Conservation (phyloP, 2,797 vertebrate genomes). For the Synanceia verrucosa region DNA sequence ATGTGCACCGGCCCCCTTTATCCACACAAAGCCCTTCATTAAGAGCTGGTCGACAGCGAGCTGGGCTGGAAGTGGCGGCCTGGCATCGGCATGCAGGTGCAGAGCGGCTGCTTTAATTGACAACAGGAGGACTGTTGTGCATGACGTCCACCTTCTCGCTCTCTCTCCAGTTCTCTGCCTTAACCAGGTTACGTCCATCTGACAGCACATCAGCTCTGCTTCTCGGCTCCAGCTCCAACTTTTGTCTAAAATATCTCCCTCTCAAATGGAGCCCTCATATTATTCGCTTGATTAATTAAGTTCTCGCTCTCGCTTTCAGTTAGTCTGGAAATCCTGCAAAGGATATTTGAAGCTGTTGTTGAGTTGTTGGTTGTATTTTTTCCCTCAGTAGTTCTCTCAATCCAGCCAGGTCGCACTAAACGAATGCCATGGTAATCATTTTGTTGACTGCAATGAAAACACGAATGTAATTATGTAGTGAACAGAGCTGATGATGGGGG, state of each 20-base stretch:
- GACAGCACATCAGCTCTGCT: constrained; percentile 51
- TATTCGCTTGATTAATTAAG: constrained; percentile 17
- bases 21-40: constrained; percentile 78
- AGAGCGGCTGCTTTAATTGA: constrained; percentile 75
- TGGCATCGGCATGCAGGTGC: constrained; percentile 73
- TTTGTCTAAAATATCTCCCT: constrained; percentile 5
- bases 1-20: constrained; percentile 61
- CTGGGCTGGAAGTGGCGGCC: constrained; percentile 38
- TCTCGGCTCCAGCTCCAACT: constrained; percentile 34
- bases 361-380: not conserved
- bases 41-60: constrained; percentile 66
- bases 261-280: not conserved
- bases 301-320: not conserved
- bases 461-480: too few species aligned
- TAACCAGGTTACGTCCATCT: constrained; percentile 60
- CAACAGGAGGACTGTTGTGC: constrained; percentile 66
- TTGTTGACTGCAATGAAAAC: too few species aligned
- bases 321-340: not conserved
- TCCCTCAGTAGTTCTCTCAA: too few species aligned
- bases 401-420: too few species aligned
- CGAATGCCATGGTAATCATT: too few species aligned
- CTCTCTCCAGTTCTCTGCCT: constrained; percentile 4
- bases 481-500: too few species aligned
- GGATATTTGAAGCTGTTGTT: not conserved
- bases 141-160: constrained; percentile 49